Conservation (phyloP, 1,140 invertebrate genomes). For the Melipona quadrifasciata region DNA sequence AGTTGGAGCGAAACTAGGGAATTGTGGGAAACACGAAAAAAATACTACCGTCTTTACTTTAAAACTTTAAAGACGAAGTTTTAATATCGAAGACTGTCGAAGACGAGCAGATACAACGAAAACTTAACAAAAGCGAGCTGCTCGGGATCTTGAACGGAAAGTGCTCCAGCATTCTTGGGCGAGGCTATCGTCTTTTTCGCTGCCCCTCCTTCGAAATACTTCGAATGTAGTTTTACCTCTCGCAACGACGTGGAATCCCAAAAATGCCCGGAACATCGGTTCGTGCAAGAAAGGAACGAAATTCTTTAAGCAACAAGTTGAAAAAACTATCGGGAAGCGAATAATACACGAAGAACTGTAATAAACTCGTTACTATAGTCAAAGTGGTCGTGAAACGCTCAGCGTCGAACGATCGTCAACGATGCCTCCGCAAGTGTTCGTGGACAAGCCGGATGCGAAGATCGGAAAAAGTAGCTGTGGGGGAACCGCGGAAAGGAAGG, state of each 20-base stretch:
- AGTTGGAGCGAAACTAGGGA: no score
- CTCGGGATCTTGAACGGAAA: neutral
- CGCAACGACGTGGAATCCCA: neutral
- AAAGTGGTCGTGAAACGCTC: neutral
- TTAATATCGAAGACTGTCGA: neutral
- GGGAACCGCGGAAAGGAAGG: slow-evolving; percentile 44
- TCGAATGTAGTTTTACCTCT: neutral
- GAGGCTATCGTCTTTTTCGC: neutral
- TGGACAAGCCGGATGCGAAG: slow-evolving; percentile 52
- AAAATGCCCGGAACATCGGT: neutral
- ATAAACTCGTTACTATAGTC: no score
- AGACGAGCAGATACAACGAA: neutral
- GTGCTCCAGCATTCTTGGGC: neutral
- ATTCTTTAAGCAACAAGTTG: neutral
- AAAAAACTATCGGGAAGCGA: neutral
- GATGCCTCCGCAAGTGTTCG: neutral
- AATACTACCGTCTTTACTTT: no score
- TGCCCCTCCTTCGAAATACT: neutral
- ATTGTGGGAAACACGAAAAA: no score
- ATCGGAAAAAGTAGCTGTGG: slow-evolving; percentile 32
- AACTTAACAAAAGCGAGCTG: neutral
- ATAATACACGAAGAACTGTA: neutral
- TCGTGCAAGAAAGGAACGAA: neutral
- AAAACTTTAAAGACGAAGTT: neutral
- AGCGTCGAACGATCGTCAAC: neutral